Evolutionary conservation across 2,888 invertebrate species (phyloP), one percentile per base, ranked within the genome.

Genomic region (Leptopilina drosophilae): DNA sequence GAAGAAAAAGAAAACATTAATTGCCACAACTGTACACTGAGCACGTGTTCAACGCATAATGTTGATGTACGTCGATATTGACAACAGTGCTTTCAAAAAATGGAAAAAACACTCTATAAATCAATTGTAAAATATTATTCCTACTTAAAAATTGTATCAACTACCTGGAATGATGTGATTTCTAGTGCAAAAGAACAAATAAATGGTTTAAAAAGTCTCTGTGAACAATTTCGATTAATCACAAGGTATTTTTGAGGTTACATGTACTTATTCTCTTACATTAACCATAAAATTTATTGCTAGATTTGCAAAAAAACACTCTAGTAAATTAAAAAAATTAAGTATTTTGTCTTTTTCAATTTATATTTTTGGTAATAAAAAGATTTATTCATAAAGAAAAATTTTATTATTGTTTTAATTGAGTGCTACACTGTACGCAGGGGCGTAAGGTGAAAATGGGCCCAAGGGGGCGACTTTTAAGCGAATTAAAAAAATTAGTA

Each of bases 241-340:
- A 69, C 20, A 15, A 69, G 69, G 69, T 69, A 49, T 20, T 69
- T 69, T 49, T 4, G 12, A 69, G 69, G 69, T 69, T 69, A 69
- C 14, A 12, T 69, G 1, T n/a, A 6, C 8, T 0, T 20, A 20
- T 59, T 59, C 6, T 59, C 6, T n/a, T 0, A 1, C 20, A n/a
- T 59, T 49, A 1, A 1, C n/a, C 2, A 59, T 15, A 15, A 8
- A 59, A 59, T 7, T 3, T 33, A 2, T 33, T 33, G 33, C 3
- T 33, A 33, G 33, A 1, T 33, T 33, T 2, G 33, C 33, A 33
- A 33, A 33, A 33, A 33, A 33, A 33, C 0, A 33, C 33, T 33
- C 33, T 5, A 33, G 33, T 33, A 33, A 33, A 33, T 33, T 33
- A 2, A 33, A 33, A 33, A 33, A 33, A 33, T 12, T n/a, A 15